Evolutionary conservation across 2,888 invertebrate species (phyloP), one percentile per base, ranked within the genome.

Genomic region (Synanthedon andrenaeformis): DNA sequence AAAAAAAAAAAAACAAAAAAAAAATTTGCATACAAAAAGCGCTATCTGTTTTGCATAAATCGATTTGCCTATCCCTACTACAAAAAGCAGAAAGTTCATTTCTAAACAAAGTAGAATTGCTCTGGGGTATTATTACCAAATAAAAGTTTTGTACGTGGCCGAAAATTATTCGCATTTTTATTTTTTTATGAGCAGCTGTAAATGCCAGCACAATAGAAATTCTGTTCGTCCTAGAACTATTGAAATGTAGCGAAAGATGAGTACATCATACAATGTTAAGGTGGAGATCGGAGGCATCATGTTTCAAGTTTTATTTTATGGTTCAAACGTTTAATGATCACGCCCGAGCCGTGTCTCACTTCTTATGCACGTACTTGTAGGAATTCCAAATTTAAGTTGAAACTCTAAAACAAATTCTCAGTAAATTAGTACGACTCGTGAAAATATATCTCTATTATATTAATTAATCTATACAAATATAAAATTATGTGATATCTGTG

Each of bases 1-100:
- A 2, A 10, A 35, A 28, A 28, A 76, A 84, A 85, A 83, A 83
- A 83, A 83, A 82, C 79, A 81, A 72, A 76, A 79, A 86, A 81
- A 72, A 76, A 79, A 86, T 85, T 85, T 83, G 77, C 85, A 86
- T 85, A 83, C 79, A 85, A 85, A 86, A 85, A 83, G 84, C 81
- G 79, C 81, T 76, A 82, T 82, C 82, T 83, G 74, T 77, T 85
- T 85, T 84, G 79, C 82, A 84, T 85, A 84, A 86, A 86, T 82
- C 84, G 82, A 84, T 84, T 86, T 84, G 79, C 82, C 80, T 79
- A 83, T 85, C 81, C 82, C 78, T 80, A 82, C 14, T 82, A 79
- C 77, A 78, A 79, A 65, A 82, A 82, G 79, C 61, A 57, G 63
- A 62, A 78, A 83, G 80, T 83, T 82, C 83, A 84, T 83, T 84